A percentile compares a stretch with the other conserved stretches of the same genome.
phyloP scores from a whole-genome alignment of 2,888 invertebrate species.

The Metallyticus violacea region DNA sequence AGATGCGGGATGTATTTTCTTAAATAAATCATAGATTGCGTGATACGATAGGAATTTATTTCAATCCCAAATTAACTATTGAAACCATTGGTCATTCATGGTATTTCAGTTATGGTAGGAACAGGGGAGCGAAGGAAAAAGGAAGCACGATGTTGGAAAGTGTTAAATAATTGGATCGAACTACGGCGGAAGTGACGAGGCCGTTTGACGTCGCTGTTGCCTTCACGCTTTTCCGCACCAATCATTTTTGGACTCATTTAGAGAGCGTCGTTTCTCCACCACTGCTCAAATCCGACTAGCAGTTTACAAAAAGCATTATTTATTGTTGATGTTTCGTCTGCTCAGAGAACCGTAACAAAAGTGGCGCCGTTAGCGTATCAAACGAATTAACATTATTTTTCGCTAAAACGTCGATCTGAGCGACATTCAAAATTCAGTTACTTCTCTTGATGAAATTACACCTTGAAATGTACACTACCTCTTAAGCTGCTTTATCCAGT shows the following conservation, averaged over 20 bases:
- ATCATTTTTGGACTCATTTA: not conserved
- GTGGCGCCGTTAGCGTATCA: not conserved
- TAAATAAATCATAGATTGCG: too few species aligned
- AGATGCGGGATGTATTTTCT: too few species aligned
- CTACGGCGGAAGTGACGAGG: not conserved
- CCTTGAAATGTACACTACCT: too few species aligned
- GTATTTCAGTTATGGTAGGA: too few species aligned
- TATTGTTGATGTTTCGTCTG: not conserved
- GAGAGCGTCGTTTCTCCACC: not conserved
- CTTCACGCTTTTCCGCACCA: not conserved
- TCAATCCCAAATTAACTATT: too few species aligned
- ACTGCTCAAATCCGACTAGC: not conserved
- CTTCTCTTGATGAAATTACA: too few species aligned
- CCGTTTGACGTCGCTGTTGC: not conserved
- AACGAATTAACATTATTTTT: not conserved
- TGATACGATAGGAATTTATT: too few species aligned
- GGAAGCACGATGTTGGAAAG: not conserved
- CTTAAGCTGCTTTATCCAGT: too few species aligned
- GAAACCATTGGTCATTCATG: too few species aligned
- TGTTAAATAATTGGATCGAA: not conserved
- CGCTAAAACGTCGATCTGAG: too few species aligned
- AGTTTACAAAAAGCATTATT: not conserved
- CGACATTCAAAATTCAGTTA: too few species aligned
- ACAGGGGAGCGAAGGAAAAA: not conserved
- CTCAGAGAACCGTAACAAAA: not conserved